phyloP scores from a whole-genome alignment of 2,888 invertebrate species.

The Thyatira batis region DNA sequence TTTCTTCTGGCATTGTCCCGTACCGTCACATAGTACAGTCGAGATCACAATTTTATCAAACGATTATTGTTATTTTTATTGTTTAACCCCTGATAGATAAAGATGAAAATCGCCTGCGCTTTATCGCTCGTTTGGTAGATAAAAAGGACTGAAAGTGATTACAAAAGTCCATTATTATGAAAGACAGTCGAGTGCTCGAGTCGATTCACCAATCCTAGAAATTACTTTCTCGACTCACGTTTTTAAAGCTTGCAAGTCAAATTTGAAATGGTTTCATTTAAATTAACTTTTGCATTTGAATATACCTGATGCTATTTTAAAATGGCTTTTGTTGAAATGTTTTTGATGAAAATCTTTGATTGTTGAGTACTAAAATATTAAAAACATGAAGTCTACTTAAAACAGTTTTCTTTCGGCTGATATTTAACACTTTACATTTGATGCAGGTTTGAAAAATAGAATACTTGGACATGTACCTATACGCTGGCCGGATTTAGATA shows the following conservation, averaged over 20 bases:
- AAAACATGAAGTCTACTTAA: too few species aligned
- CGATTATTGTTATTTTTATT: slow-evolving; percentile 30
- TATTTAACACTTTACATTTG: too few species aligned
- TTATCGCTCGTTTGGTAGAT: background rate
- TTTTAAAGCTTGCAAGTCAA: background rate
- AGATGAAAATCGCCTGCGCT: slow-evolving; percentile 13
- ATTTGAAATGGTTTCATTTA: background rate
- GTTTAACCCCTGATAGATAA: slow-evolving; percentile 15
- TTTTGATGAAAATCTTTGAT: background rate
- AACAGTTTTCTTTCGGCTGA: too few species aligned
- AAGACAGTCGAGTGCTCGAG: background rate
- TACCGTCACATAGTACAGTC: slow-evolving; percentile 10
- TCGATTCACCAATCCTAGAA: background rate
- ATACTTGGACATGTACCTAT: too few species aligned
- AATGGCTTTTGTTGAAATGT: background rate
- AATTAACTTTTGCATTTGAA: background rate
- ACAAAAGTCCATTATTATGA: background rate
- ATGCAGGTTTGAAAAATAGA: too few species aligned
- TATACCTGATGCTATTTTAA: background rate
- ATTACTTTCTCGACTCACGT: background rate
- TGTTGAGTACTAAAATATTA: too few species aligned
- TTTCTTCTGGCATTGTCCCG: slow-evolving; percentile 3
- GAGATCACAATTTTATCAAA: slow-evolving; percentile 23
- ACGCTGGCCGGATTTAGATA: background rate
- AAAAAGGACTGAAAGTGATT: background rate